phyloP scores from a whole-genome alignment of 1,140 invertebrate genomes.

The Aleiodes sp. region DNA sequence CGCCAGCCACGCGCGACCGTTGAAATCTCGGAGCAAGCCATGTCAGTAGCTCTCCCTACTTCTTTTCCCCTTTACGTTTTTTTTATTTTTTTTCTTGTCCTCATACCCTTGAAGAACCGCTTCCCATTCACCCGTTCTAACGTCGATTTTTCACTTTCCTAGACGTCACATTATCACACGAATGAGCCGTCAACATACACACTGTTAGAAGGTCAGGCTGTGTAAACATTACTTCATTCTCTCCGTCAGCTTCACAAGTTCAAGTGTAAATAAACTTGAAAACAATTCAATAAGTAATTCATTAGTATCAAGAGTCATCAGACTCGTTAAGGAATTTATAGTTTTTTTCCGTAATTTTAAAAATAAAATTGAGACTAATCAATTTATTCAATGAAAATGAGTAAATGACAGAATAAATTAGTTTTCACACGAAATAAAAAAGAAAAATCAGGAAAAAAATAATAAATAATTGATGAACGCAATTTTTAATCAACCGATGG shows the following conservation, averaged over 20 bases:
- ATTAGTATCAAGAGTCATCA: neutral
- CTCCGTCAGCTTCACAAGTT: neutral
- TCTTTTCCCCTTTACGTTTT: neutral
- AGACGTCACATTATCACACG: neutral
- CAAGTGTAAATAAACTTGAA: neutral
- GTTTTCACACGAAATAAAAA: no score
- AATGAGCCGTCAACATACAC: constrained; percentile 2
- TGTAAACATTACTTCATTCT: neutral
- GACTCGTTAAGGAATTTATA: no score
- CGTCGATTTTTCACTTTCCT: constrained; percentile 28
- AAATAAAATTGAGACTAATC: no score
- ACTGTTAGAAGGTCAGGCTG: neutral
- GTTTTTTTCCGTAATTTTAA: no score
- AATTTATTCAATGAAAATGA: no score
- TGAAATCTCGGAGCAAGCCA: constrained; percentile 25
- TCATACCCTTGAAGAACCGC: constrained; percentile 1
- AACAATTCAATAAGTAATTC: neutral
- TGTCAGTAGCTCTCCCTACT: constrained; percentile 20
- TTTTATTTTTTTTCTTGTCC: neutral
- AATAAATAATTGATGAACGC: no score
- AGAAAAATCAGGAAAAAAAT: no score
- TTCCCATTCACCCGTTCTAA: constrained; percentile 16
- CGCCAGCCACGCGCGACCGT: constrained; percentile 40
- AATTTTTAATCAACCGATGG: no score
- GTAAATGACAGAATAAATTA: no score